Evolutionary conservation across 2,113 vertebrate species (phyloP), one percentile per base, ranked within the genome.

Genomic region (Mus spicilegus): DNA sequence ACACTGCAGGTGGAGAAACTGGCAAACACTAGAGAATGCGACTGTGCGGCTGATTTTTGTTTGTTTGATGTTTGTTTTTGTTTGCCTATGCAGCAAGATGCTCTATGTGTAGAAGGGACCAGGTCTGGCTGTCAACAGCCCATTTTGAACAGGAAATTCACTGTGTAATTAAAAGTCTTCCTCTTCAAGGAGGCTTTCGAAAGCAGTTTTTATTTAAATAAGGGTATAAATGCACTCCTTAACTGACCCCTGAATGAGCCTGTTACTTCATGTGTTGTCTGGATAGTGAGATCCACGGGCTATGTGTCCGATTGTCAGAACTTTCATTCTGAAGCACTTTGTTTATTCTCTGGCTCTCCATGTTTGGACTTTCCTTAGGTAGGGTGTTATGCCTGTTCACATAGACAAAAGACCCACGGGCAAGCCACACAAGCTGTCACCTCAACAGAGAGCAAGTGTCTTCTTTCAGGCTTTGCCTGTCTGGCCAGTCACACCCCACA

Each of bases 201-300:
- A 98, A 98, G 97, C 19, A n/a, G 19, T 75, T 96, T 98, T 98
- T 98, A 98, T 97, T 98, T 98, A 97, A 98, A 87, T 96, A 97
- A 96, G 3, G 84, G 78, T 96, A 97, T 89, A 98, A 97, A 97
- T 95, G 96, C 94, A 97, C 97, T 80, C 94, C 94, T 96, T 46
- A 90, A 94, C 81, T 97, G 12, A 97, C 93, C 97, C 97, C 94
- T 5, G 0, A 93, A 97, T 89, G 76, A 80, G 69, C 70, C 12
- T 20, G 16, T 94, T 90, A 84, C 84, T 96, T 92, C 89, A 61
- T 92, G 75, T 67, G 65, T 84, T 42, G 30, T 0, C 36, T 0
- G 73, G 89, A 82, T 84, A 95, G 85, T 70, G 7, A 67, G 39
- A 1, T 51, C 49, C 94, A 67, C 95, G 33, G 95, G 89, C 81